A percentile compares a stretch with the other conserved stretches of the same genome.
phyloP scores from a whole-genome alignment of 2,113 vertebrate genomes.

The Zosterops lateralis region DNA sequence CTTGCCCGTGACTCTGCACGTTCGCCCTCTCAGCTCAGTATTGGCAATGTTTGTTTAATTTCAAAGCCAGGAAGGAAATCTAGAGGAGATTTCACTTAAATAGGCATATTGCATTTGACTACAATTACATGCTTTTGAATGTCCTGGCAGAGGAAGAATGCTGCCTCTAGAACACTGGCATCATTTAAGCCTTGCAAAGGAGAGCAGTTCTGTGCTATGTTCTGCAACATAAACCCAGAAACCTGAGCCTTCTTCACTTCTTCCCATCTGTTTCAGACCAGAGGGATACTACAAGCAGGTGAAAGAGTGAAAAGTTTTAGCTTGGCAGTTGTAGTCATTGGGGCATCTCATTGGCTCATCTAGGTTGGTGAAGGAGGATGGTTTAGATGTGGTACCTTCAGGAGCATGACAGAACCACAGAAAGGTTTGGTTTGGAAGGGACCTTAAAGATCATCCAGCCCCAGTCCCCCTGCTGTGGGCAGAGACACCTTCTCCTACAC shows the following conservation, averaged over 20 bases:
- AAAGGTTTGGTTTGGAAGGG: neutral
- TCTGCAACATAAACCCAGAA: neutral
- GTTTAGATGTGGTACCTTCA: neutral
- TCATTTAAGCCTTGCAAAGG: neutral
- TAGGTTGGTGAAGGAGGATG: neutral
- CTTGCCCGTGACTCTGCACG: neutral
- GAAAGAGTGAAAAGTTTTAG: neutral
- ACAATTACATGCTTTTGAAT: neutral
- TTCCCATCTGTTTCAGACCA: neutral
- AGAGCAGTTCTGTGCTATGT: neutral
- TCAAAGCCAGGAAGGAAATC: neutral
- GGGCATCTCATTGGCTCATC: neutral
- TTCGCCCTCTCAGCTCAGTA: neutral
- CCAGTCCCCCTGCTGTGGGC: neutral
- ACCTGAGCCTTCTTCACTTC: neutral
- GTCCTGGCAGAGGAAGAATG: neutral
- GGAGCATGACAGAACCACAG: neutral
- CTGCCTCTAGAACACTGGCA: neutral
- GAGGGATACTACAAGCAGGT: neutral
- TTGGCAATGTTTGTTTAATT: neutral
- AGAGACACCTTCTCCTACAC: neutral
- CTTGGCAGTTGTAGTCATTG: neutral
- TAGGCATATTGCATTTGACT: neutral
- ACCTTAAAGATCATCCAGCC: neutral
- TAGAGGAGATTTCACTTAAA: neutral